These are phyloP conservation scores for Penaeus japonicus DNA, from an alignment of 1,140 invertebrate species.

Conservation along the genomic window DNA sequence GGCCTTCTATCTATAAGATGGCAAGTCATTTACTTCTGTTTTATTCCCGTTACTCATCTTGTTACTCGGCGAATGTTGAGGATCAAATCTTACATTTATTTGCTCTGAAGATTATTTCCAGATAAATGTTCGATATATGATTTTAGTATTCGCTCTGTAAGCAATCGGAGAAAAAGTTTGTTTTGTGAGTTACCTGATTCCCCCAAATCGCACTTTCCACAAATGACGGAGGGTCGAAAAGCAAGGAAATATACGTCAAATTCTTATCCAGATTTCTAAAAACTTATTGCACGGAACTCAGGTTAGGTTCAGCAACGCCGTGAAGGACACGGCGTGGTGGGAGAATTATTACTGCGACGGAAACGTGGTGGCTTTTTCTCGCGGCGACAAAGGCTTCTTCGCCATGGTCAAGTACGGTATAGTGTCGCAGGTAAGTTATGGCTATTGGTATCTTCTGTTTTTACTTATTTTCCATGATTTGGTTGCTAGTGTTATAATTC, in stretches of 20 bases:
- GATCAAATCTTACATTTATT: too few species aligned
- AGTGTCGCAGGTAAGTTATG: conserved; percentile 33
- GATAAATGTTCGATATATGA: too few species aligned
- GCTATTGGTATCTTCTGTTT: not conserved
- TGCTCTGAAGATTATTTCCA: too few species aligned
- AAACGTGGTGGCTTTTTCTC: conserved; percentile 80
- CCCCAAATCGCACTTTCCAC: too few species aligned
- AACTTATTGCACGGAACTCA: not conserved
- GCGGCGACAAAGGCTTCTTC: conserved; percentile 76
- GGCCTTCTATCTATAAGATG: conserved; percentile 84
- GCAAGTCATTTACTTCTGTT: conserved; percentile 63
- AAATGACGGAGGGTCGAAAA: too few species aligned
- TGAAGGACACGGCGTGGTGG: conserved; percentile 66
- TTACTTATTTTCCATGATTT: not conserved
- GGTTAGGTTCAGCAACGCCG: conserved; percentile 69
- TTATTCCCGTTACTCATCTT: too few species aligned
- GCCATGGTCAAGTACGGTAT: conserved; percentile 74
- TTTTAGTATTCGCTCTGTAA: too few species aligned
- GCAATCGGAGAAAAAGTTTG: too few species aligned
- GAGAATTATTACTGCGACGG: conserved; percentile 79
- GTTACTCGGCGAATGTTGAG: too few species aligned
- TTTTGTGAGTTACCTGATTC: too few species aligned
- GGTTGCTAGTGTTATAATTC: too few species aligned
- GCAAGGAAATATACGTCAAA: too few species aligned
- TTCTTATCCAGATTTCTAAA: not conserved